Conservation (phyloP, 2,888 invertebrate genomes). For the Euplexia lucipara region DNA sequence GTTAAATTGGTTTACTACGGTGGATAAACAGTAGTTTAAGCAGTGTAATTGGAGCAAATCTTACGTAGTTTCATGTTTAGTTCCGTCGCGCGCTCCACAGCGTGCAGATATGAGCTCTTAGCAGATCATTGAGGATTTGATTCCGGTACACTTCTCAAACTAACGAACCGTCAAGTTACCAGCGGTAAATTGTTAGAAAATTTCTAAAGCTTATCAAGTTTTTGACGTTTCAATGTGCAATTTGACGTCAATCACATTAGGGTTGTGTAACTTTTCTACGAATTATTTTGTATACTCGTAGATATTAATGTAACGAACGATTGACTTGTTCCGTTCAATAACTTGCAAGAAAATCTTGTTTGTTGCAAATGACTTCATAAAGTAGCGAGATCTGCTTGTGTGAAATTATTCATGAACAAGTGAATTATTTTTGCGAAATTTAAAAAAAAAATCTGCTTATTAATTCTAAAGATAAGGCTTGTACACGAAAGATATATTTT, state of each 20-base stretch:
- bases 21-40: conserved; percentile 42
- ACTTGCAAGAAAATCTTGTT: conserved; percentile 21
- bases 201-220: conserved; percentile 77
- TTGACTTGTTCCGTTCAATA: conserved; percentile 2
- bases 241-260: conserved; percentile 72
- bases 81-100: conserved; percentile 64
- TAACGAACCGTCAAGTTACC: conserved; percentile 84
- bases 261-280: conserved; percentile 70
- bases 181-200: conserved; percentile 86
- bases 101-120: conserved; percentile 67
- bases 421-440: conserved; percentile 25
- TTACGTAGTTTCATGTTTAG: conserved; percentile 64
- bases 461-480: conserved; percentile 54
- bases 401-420: conserved; percentile 41
- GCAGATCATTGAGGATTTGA: conserved; percentile 81
- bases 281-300: too few species aligned
- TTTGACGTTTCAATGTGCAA: conserved; percentile 84
- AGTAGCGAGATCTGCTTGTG: conserved; percentile 1
- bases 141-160: conserved; percentile 89
- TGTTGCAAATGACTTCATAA: conserved; percentile 16
- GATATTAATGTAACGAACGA: too few species aligned
- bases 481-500: conserved; percentile 40
- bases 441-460: conserved; percentile 34
- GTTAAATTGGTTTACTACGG: conserved; percentile 54
- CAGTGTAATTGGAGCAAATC: conserved; percentile 70